phyloP scores from a whole-genome alignment of 2,797 vertebrate species.

The Aldrovandia affinis region DNA sequence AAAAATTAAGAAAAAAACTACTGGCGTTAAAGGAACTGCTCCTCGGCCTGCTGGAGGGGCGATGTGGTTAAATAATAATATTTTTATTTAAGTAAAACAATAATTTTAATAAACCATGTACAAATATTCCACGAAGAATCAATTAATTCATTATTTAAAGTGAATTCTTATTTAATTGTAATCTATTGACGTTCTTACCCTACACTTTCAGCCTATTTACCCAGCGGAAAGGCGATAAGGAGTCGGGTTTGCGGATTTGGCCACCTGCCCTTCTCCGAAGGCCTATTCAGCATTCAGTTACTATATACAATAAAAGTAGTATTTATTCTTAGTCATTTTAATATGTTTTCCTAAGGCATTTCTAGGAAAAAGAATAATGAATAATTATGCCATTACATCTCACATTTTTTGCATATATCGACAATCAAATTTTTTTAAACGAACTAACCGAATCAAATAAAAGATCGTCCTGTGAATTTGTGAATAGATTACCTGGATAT shows the following conservation, averaged over 20 bases:
- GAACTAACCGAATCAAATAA: background rate
- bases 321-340: background rate
- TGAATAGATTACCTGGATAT: background rate
- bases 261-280: background rate
- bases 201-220: background rate
- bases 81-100: too few species aligned
- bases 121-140: background rate
- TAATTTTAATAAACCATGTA: background rate
- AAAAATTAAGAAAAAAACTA: background rate
- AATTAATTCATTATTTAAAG: slow-evolving; percentile 24
- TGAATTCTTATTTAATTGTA: background rate
- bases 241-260: background rate
- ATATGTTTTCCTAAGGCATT: background rate
- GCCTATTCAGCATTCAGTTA: background rate
- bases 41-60: background rate
- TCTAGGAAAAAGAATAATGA: background rate
- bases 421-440: background rate
- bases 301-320: background rate
- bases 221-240: background rate
- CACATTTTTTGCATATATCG: background rate
- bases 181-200: background rate
- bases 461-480: background rate
- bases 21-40: background rate
- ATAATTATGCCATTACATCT: background rate
- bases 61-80: background rate